Evolutionary conservation across 2,888 invertebrate genomes (phyloP).

Genomic region (Drosophila anceps): DNA sequence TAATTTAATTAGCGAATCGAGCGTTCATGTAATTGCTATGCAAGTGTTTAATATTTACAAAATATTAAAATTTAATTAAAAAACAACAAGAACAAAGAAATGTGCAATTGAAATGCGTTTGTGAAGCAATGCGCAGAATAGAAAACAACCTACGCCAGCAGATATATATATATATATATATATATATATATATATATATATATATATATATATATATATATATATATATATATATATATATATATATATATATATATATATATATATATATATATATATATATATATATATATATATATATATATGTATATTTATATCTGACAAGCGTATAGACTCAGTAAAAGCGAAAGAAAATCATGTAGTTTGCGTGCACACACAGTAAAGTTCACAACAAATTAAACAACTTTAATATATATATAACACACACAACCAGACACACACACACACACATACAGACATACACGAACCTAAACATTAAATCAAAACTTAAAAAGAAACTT

Average conservation of each 20-base stretch:
- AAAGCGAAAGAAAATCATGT: constrained; percentile 56
- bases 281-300: no score
- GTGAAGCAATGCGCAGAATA: constrained; percentile 38
- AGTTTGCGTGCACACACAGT: constrained; percentile 54
- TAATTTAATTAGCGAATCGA: constrained; percentile 63
- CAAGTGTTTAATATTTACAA: constrained; percentile 76
- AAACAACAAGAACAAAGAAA: constrained; percentile 63
- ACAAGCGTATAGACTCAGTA: constrained; percentile 21
- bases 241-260: constrained; percentile 15
- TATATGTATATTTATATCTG: constrained; percentile 15
- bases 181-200: constrained; percentile 12
- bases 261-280: no score
- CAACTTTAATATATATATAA: constrained; percentile 17
- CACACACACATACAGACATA: constrained; percentile 26
- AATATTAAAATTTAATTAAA: constrained; percentile 72
- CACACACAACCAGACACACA: constrained; percentile 28
- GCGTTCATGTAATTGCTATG: constrained; percentile 41
- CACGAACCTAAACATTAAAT: constrained; percentile 53
- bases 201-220: constrained; percentile 27
- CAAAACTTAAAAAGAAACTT: constrained; percentile 67
- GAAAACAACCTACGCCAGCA: constrained; percentile 34
- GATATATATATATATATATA: constrained; percentile 32
- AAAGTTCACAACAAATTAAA: constrained; percentile 28
- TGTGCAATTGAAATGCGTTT: constrained; percentile 82
- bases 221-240: constrained; percentile 22